Evolutionary conservation across 2,888 invertebrate species (phyloP).

Genomic region (Tipula lateralis): DNA sequence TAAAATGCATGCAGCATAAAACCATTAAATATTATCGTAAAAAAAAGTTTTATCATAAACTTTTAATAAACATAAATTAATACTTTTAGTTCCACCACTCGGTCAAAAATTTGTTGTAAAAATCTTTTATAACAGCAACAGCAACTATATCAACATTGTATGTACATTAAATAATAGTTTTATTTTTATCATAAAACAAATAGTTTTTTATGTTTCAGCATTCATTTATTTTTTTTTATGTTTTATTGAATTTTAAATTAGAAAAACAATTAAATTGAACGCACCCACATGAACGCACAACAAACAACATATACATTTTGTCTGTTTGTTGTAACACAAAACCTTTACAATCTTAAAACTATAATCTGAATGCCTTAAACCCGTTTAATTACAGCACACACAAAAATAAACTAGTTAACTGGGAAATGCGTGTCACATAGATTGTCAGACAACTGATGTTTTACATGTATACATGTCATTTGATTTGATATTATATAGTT

Average conservation of each 20-base stretch:
- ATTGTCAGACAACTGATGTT: neutral
- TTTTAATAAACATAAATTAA: neutral
- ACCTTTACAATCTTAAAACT: neutral
- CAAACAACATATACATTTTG: neutral
- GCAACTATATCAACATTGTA: neutral
- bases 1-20: neutral
- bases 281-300: neutral
- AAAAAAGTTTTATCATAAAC: neutral
- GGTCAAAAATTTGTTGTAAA: neutral
- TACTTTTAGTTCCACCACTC: neutral
- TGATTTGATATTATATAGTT: neutral
- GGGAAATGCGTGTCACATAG: neutral
- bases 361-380: neutral
- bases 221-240: neutral
- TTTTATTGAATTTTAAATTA: neutral
- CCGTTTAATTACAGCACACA: neutral
- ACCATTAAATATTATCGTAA: neutral
- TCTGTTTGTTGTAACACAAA: neutral
- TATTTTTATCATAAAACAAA: neutral
- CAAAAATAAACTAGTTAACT: neutral
- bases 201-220: conserved; percentile 12
- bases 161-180: neutral
- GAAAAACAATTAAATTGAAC: conserved; percentile 24
- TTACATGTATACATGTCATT: neutral
- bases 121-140: neutral